These are phyloP conservation scores for Phylloscopus whistleri DNA, from an alignment of 2,113 vertebrate genomes.

Conservation along the genomic window DNA sequence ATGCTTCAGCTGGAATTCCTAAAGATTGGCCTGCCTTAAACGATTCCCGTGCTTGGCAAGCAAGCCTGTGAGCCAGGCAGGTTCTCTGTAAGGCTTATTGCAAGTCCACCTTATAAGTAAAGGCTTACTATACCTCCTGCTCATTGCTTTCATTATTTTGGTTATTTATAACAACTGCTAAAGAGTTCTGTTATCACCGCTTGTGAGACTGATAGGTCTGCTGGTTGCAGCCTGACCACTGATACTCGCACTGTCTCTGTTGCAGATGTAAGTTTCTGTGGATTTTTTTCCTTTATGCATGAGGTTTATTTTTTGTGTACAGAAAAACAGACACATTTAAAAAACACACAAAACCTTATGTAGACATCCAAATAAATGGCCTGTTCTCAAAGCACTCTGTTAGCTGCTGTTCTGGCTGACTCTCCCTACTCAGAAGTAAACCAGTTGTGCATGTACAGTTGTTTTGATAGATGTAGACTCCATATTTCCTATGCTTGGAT, in stretches of 20 bases:
- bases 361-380: background rate
- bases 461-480: background rate
- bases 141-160: slow-evolving; percentile 41
- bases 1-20: slow-evolving; percentile 10
- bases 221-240: background rate
- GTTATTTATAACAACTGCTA: slow-evolving; percentile 39
- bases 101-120: slow-evolving; percentile 33
- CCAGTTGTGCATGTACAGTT: background rate
- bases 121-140: background rate
- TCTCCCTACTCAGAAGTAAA: background rate
- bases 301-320: background rate
- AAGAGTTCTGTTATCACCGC: slow-evolving; percentile 26
- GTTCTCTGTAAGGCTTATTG: slow-evolving; percentile 1
- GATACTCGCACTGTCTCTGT: background rate
- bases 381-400: background rate
- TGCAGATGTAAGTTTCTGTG: background rate
- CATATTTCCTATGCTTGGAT: background rate
- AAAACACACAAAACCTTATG: background rate
- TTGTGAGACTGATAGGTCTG: background rate
- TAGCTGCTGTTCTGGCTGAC: background rate
- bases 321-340: background rate
- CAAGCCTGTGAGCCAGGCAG: background rate
- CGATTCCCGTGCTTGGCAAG: background rate
- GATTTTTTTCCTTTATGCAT: background rate
- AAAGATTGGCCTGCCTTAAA: background rate